These are phyloP conservation scores for Callorhinus ursinus DNA, from an alignment of 2,113 vertebrate genomes.

Conservation along the genomic window DNA sequence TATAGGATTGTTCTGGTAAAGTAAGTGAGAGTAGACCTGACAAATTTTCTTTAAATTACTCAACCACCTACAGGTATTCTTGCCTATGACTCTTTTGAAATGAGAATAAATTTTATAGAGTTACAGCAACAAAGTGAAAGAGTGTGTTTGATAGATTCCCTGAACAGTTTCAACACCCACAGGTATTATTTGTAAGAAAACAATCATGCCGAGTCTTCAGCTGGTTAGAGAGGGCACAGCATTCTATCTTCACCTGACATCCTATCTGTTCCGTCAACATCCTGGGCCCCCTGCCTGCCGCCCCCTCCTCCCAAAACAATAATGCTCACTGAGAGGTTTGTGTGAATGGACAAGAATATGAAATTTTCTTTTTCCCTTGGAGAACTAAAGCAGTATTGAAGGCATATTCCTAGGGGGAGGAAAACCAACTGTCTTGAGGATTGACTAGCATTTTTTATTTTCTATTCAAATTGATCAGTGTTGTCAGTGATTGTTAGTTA, in stretches of 20 bases:
- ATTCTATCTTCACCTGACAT: constrained; percentile 89
- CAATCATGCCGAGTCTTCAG: constrained; percentile 86
- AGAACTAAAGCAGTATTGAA: constrained; percentile 74
- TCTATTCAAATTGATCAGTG: constrained; percentile 81
- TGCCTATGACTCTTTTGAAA: constrained; percentile 84
- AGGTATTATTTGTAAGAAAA: constrained; percentile 91
- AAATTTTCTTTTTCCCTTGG: constrained; percentile 74
- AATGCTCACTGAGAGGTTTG: constrained; percentile 82
- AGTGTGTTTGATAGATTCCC: constrained; percentile 87
- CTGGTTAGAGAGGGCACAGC: constrained; percentile 88
- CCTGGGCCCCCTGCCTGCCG: constrained; percentile 82
- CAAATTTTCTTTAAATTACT: constrained; percentile 87
- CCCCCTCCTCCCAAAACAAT: constrained; percentile 84
- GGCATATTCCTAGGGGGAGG: constrained; percentile 77
- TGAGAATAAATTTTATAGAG: constrained; percentile 86
- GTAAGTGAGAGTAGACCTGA: constrained; percentile 81
- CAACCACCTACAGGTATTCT: constrained; percentile 85
- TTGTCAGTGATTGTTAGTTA: constrained; percentile 77
- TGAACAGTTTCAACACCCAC: constrained; percentile 88
- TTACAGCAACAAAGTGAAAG: constrained; percentile 85
- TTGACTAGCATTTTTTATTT: constrained; percentile 80
- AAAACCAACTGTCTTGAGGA: constrained; percentile 81
- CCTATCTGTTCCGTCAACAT: constrained; percentile 82
- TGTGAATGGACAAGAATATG: constrained; percentile 87
- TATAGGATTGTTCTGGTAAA: constrained; percentile 77